phyloP scores from a whole-genome alignment of 2,797 vertebrate genomes.

The Lithobates sylvaticus region DNA sequence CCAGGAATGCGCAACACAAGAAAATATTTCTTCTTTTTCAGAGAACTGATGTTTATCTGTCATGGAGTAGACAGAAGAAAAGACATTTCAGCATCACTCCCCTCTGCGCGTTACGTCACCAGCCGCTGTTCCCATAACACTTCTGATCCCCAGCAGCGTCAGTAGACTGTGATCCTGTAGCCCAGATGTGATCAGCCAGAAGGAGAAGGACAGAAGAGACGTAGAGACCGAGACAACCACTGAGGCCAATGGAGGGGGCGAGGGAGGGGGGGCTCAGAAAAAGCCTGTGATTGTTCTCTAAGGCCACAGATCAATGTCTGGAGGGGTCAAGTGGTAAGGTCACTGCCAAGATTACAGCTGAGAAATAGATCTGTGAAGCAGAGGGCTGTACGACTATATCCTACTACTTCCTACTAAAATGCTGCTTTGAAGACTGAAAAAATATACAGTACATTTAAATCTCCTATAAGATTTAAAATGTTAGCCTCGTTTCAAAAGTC shows the following conservation, averaged over 20 bases:
- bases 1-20: not conserved
- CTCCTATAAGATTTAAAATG: too few species aligned
- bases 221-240: not conserved
- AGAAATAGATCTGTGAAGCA: not conserved
- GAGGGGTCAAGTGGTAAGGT: not conserved
- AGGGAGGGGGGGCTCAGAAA: not conserved
- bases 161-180: constrained; percentile 18
- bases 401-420: too few species aligned
- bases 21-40: not conserved
- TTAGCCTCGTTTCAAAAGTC: too few species aligned
- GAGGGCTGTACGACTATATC: too few species aligned
- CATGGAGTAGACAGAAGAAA: constrained; percentile 4
- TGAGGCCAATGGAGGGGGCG: not conserved
- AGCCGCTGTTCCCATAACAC: constrained; percentile 45
- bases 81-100: constrained; percentile 16
- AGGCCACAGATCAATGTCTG: not conserved
- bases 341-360: not conserved
- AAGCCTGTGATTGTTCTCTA: not conserved
- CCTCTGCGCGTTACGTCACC: constrained; percentile 18
- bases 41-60: constrained; percentile 29
- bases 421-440: too few species aligned
- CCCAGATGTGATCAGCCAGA: not conserved
- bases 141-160: constrained; percentile 35
- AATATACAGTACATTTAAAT: too few species aligned
- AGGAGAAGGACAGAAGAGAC: not conserved